Evolutionary conservation across 2,113 vertebrate genomes (phyloP).

Genomic region (Tenebrosternarchus preto): DNA sequence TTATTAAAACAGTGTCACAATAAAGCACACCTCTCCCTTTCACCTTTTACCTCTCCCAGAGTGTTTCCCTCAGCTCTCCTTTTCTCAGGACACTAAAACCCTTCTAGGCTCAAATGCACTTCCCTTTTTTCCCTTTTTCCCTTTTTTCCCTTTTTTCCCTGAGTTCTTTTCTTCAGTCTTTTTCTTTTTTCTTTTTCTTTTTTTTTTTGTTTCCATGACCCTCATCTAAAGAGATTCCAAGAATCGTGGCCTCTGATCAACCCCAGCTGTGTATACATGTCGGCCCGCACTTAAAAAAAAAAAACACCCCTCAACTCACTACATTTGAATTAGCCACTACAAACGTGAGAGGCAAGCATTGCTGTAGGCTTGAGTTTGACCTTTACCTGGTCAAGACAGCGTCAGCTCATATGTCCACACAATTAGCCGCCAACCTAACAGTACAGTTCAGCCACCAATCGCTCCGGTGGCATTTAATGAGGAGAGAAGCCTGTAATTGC

Average conservation of each 20-base stretch:
- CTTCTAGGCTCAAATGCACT: slow-evolving; percentile 73
- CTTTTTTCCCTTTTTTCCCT: background rate
- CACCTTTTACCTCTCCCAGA: slow-evolving; percentile 64
- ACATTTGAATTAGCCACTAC: slow-evolving; percentile 87
- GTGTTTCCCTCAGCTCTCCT: slow-evolving; percentile 70
- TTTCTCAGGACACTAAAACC: slow-evolving; percentile 68
- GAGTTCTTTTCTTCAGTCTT: slow-evolving; percentile 62
- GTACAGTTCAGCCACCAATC: slow-evolving; percentile 18
- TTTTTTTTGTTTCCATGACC: slow-evolving; percentile 18
- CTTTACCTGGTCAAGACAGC: slow-evolving; percentile 79
- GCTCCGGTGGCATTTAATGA: slow-evolving; percentile 64
- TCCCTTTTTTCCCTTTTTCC: slow-evolving; percentile 68
- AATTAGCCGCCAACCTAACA: slow-evolving; percentile 46
- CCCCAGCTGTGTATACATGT: slow-evolving; percentile 77
- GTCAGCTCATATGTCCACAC: slow-evolving; percentile 50
- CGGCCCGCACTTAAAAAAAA: slow-evolving; percentile 73
- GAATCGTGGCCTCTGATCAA: slow-evolving; percentile 85
- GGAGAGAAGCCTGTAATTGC: slow-evolving; percentile 80
- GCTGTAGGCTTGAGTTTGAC: slow-evolving; percentile 81
- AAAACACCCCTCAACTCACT: slow-evolving; percentile 66
- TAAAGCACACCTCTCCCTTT: slow-evolving; percentile 56
- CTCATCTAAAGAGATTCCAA: slow-evolving; percentile 78
- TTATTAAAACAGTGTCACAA: background rate
- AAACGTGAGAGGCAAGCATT: slow-evolving; percentile 84
- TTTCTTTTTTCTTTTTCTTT: slow-evolving; percentile 23